Base-by-base conservation (phyloP, 1,140 invertebrate genomes). In the Drosophila sulfurigaster region DNA sequence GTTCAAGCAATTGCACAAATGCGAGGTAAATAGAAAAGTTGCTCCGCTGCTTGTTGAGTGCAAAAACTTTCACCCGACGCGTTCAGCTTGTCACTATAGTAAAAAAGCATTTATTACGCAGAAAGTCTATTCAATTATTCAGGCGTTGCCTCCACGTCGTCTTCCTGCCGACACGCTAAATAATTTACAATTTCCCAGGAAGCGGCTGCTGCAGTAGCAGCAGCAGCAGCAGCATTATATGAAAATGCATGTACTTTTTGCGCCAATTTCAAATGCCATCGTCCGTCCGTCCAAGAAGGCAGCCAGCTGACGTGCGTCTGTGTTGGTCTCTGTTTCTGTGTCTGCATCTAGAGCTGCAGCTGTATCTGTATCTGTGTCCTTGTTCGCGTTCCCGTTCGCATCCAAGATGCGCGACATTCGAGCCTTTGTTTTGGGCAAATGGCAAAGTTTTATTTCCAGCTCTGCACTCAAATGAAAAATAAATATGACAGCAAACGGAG, bases 91-190 rank as follows among this genome's bases (percentile, higher is more conserved):
- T 74, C 82, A 87, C 80, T 88, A 65, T 85, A 77, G 76, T 71
- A 81, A 78, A 88, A 88, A 80, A 85, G 79, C 83, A 91, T 89
- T 91, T 91, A 91, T 91, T 91, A 89, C 89, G 81, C 89, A 82
- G 49, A 79, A 79, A 82, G 71, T 75, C 74, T 66, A 85, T 91
- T 91, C 88, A 88, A 91, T 91, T 91, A 91, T 91, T 91, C 89
- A 91, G 74, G 66, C 73, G 78, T 43, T 73, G 83, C 85, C 46
- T 43, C 15, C 45, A n/a, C 49, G 16, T n/a, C 35, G 49, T 56
- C 82, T 67, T 75, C 77, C 79, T 69, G 64, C 75, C 78, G 72
- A 79, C 75, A 80, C 76, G 75, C 75, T 89, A 81, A 89, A 89
- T 89, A 89, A 89, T 89, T 82, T 90, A 89, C 85, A 88, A 85